phyloP scores from a whole-genome alignment of 2,888 invertebrate genomes.

The Diaphora mendica region DNA sequence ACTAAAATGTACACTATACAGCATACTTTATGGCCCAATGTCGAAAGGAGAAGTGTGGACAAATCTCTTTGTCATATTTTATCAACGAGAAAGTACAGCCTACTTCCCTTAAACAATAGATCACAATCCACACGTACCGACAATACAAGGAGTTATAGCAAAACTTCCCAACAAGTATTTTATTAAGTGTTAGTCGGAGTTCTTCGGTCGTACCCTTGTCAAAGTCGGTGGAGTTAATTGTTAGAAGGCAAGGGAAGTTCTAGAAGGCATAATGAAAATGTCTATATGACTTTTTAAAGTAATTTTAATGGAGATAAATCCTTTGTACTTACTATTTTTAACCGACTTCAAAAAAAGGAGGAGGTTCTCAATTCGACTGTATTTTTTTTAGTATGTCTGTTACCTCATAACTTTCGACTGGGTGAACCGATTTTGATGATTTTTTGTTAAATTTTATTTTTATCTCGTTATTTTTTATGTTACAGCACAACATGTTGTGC shows the following conservation, averaged over 20 bases:
- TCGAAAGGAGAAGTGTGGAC: slow-evolving; percentile 9
- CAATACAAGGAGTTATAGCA: slow-evolving; percentile 7
- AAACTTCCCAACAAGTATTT: slow-evolving; percentile 10
- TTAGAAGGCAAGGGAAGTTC: neutral
- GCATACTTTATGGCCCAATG: neutral
- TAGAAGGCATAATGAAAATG: neutral
- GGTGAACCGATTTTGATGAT: too few species aligned
- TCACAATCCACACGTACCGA: slow-evolving; percentile 12
- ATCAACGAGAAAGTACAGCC: slow-evolving; percentile 21
- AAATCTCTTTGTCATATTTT: slow-evolving; percentile 17
- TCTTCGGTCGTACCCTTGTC: slow-evolving; percentile 10
- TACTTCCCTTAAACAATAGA: slow-evolving; percentile 19
- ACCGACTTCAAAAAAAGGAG: too few species aligned
- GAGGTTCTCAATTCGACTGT: too few species aligned
- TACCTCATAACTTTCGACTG: too few species aligned
- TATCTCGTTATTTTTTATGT: too few species aligned
- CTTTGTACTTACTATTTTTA: neutral
- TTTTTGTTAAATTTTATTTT: too few species aligned
- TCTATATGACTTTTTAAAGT: neutral
- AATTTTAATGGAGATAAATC: neutral
- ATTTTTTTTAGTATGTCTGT: too few species aligned
- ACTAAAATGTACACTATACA: neutral
- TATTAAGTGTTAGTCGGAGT: slow-evolving; percentile 16
- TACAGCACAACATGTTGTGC: too few species aligned
- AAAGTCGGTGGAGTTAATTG: neutral